These are phyloP conservation scores for Telenomus remus DNA, from an alignment of 1,140 invertebrate genomes.

Conservation along the genomic window DNA sequence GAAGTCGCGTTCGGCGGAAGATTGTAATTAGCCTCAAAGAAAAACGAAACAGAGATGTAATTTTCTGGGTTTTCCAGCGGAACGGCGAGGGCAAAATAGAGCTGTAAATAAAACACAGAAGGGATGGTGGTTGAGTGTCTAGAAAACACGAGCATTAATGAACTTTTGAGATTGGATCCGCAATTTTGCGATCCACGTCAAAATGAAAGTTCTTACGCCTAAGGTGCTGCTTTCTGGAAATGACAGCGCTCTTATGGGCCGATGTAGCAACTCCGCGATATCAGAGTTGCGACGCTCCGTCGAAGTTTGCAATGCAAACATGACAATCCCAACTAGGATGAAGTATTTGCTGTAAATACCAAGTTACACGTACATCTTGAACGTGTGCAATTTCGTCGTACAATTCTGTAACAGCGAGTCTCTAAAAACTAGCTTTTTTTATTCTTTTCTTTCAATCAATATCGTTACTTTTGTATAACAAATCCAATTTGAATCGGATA, in stretches of 20 bases:
- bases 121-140: conserved; percentile 3
- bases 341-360: conserved; percentile 46
- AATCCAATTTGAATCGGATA: no score
- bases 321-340: conserved; percentile 37
- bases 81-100: conserved; percentile 82
- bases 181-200: conserved; percentile 24
- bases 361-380: conserved; percentile 17
- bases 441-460: not conserved
- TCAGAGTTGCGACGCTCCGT: conserved; percentile 64
- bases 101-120: conserved; percentile 61
- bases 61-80: conserved; percentile 82
- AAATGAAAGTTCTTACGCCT: conserved; percentile 61
- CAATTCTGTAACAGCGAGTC: conserved; percentile 4
- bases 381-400: conserved; percentile 14
- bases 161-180: conserved; percentile 34
- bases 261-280: conserved; percentile 68
- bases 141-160: conserved; percentile 28
- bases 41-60: conserved; percentile 83
- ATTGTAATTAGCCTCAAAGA: conserved; percentile 84
- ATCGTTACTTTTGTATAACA: no score
- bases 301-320: conserved; percentile 47
- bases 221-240: conserved; percentile 68
- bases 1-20: conserved; percentile 74
- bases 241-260: conserved; percentile 68
- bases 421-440: not conserved